A percentile compares a stretch with the other conserved stretches of the same genome.
Evolutionary conservation across 2,113 vertebrate species (phyloP).

Genomic region (Diadophis punctatus): DNA sequence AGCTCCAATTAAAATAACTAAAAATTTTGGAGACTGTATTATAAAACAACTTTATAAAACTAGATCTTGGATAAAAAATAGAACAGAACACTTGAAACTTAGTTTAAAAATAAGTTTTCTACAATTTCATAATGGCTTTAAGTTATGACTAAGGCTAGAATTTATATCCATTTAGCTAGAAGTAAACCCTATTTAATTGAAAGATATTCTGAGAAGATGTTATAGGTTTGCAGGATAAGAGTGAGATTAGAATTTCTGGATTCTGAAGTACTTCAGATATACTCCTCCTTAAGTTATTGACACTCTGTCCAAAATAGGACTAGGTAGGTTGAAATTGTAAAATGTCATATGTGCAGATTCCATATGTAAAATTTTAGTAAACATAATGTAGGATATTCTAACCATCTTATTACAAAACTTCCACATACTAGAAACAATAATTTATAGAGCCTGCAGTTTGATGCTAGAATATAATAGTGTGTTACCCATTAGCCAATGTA

Average conservation of each 20-base stretch:
- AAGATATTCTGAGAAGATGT: neutral
- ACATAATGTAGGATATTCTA: neutral
- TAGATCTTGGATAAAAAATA: neutral
- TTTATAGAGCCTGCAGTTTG: neutral
- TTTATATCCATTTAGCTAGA: neutral
- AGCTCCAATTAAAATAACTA: neutral
- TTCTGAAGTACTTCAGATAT: neutral
- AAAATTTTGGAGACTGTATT: neutral
- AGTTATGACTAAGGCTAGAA: neutral
- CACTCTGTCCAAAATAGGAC: neutral
- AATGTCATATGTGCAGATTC: neutral
- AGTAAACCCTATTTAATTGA: neutral
- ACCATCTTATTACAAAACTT: constrained; percentile 2
- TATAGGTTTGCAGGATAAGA: neutral
- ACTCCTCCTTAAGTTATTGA: neutral
- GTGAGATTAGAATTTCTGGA: neutral
- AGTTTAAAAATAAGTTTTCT: neutral
- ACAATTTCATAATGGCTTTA: neutral
- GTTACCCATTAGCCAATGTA: neutral
- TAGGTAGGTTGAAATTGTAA: neutral
- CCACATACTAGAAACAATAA: neutral
- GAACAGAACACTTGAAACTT: neutral
- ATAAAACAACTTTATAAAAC: neutral
- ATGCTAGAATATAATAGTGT: neutral
- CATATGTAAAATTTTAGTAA: neutral